Percentiles rank a stretch among this genome's conserved stretches.
These are phyloP conservation scores for Adelognathus sp. DNA, from an alignment of 2,888 invertebrate species.

Conservation along the genomic window DNA sequence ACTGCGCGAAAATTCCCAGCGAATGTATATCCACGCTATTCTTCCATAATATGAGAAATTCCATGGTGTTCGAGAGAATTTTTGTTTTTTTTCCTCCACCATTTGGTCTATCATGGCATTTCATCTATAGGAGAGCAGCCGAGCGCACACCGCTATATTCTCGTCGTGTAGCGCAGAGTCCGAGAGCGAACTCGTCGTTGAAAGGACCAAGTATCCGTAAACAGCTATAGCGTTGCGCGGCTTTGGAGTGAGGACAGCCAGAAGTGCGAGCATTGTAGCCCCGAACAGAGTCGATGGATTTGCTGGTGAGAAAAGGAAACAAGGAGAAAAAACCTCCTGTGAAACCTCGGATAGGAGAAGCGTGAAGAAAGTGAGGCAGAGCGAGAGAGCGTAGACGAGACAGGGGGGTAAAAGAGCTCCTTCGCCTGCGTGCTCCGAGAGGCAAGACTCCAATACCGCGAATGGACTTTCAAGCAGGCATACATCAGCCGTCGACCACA, in stretches of 20 bases:
- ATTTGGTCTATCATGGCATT: not conserved
- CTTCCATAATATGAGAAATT: not conserved
- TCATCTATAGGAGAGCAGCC: not conserved
- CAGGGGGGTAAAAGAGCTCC: constrained; percentile 65
- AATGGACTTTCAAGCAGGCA: constrained; percentile 81
- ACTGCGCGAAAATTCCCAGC: not conserved
- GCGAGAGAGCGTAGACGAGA: constrained; percentile 18
- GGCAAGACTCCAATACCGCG: constrained; percentile 76
- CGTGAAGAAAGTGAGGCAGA: not conserved
- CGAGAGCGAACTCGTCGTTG: not conserved
- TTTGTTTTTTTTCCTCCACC: not conserved
- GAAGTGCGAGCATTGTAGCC: not conserved
- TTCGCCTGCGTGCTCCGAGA: not conserved
- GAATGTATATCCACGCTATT: not conserved
- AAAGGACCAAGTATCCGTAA: not conserved
- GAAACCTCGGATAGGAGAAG: too few relatives aligned
- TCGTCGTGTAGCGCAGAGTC: not conserved
- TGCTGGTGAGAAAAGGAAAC: constrained; percentile 4
- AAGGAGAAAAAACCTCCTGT: constrained; percentile 22
- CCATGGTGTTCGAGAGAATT: too few relatives aligned
- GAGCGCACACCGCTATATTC: not conserved
- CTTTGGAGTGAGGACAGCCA: not conserved
- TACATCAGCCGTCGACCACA: constrained; percentile 71
- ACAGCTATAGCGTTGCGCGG: not conserved
- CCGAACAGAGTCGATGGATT: constrained; percentile 42